These are phyloP conservation scores for Apamea sordens DNA, from an alignment of 2,888 invertebrate genomes.

Conservation along the genomic window DNA sequence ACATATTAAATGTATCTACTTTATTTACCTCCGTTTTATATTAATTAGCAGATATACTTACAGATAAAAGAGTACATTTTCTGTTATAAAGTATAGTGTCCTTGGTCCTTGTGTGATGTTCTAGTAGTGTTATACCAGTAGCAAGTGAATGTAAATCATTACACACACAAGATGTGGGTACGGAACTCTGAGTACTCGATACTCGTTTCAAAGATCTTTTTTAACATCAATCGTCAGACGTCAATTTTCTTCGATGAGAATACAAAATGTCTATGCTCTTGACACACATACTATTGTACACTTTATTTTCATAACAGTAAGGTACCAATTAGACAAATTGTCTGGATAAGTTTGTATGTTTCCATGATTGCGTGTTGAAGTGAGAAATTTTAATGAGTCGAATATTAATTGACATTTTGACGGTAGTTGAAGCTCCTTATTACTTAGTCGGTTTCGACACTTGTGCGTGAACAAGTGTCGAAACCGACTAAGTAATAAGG, in stretches of 20 bases:
- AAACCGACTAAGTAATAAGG: conserved; percentile 69
- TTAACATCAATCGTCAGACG: conserved; percentile 70
- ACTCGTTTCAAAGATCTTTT: conserved; percentile 64
- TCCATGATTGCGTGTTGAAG: conserved; percentile 67
- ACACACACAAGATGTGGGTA: conserved; percentile 25
- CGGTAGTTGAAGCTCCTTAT: conserved; percentile 70
- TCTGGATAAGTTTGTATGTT: conserved; percentile 44
- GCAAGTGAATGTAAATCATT: conserved; percentile 33
- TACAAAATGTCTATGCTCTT: conserved; percentile 71
- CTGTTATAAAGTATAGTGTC: background rate
- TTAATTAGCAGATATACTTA: background rate
- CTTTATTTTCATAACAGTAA: conserved; percentile 48
- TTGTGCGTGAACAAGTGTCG: conserved; percentile 69
- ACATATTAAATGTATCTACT: background rate
- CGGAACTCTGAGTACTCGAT: conserved; percentile 59
- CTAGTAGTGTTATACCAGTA: conserved; percentile 28
- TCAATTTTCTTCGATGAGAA: conserved; percentile 87
- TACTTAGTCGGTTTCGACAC: no score
- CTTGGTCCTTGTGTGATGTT: background rate
- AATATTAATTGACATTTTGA: conserved; percentile 85
- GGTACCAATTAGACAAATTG: conserved; percentile 44
- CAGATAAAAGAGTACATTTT: background rate
- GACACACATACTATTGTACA: conserved; percentile 52
- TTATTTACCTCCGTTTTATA: background rate
- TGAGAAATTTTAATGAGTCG: conserved; percentile 80